Percentiles rank a stretch among this genome's conserved stretches.
Conservation (phyloP, 2,797 vertebrate genomes). For the Tapirus indicus region DNA sequence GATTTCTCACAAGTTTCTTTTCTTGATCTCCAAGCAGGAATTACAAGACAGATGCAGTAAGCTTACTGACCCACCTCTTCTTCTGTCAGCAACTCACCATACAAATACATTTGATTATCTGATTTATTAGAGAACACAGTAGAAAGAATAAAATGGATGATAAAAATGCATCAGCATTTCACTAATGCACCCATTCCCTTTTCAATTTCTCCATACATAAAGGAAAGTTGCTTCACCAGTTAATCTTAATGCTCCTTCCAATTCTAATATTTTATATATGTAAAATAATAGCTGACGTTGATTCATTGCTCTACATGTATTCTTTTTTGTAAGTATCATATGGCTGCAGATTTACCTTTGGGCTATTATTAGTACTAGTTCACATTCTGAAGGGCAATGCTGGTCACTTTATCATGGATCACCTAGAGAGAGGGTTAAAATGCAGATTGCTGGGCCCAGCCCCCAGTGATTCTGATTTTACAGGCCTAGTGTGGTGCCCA, state of each 20-base stretch:
- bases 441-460: background rate
- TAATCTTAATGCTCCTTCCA: background rate
- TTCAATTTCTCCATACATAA: background rate
- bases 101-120: background rate
- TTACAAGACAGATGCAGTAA: background rate
- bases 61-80: background rate
- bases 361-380: background rate
- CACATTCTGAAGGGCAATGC: background rate
- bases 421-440: background rate
- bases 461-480: background rate
- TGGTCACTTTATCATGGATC: background rate
- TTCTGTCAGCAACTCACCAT: background rate
- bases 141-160: constrained; percentile 47
- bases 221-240: background rate
- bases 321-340: background rate
- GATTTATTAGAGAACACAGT: background rate
- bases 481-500: background rate
- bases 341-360: background rate
- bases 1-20: background rate
- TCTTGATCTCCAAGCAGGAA: background rate
- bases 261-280: background rate
- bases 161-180: background rate
- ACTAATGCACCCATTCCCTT: background rate
- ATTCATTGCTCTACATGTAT: background rate
- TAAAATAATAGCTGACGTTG: background rate